Base-by-base conservation (phyloP, 2,888 invertebrate genomes). In the Luperina nickerlii region DNA sequence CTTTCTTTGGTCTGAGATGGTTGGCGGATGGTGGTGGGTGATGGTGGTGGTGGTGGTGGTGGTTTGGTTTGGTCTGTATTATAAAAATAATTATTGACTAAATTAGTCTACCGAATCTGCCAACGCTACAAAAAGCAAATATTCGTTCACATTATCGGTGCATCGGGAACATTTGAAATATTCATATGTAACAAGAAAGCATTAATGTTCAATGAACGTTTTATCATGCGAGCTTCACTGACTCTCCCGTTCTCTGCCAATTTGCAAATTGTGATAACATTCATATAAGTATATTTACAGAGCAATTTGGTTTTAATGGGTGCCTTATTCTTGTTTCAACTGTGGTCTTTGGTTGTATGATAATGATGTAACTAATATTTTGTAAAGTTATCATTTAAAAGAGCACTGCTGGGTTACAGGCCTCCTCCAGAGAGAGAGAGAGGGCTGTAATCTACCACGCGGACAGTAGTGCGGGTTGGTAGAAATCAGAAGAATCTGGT, bases 81-180 rank as follows among this genome's bases (percentile, higher is more conserved):
- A 38, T 38, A 38, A 38, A 38, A 38, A 38, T 7, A 38, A 38
- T 38, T 38, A 38, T 38, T 38, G 38, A 38, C 38, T 38, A 38
- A 11, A 11, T 45, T 20, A 18, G 20, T 42, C 8, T 2, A 5
- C 4, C 4, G 48, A 18, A 88, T 91, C 75, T 95, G 90, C 92
- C 4, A 74, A 89, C 94, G 27, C 88, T 96, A 93, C 94, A 11
- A 13, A 83, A 87, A 91, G 90, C 91, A 95, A 96, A 95, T 95
- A 94, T 94, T 94, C 94, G 90, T 88, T 78, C 93, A 92, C 91
- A 94, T 95, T 96, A 96, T 96, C 96, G 95, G 92, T 90, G 90
- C 94, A 96, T 96, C 95, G 93, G 88, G 95, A 91, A 93, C 93
- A 94, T 96, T 96, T 96, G 96, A 96, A 96, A 96, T 96, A 96